phyloP scores from a whole-genome alignment of 1,140 invertebrate genomes.

The Wiebesia pumilae region DNA sequence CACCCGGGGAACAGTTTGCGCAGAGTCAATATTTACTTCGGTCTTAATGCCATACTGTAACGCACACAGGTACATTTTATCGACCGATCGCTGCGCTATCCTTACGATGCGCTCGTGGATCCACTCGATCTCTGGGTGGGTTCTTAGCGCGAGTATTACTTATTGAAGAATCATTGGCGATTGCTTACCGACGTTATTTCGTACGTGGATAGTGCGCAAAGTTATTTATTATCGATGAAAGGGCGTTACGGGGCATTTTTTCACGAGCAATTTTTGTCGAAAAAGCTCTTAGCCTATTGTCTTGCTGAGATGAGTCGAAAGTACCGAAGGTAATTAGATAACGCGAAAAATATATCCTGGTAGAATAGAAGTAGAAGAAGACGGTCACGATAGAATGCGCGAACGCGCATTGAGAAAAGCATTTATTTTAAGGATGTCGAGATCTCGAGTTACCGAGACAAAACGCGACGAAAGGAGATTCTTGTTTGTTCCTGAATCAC shows the following conservation, averaged over 20 bases:
- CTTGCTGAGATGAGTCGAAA: background rate
- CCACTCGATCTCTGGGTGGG: background rate
- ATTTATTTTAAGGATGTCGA: background rate
- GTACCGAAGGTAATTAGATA: background rate
- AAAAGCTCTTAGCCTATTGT: background rate
- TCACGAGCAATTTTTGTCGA: background rate
- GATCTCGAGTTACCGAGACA: background rate
- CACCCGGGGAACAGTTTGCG: background rate
- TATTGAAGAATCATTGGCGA: background rate
- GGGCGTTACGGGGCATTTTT: background rate
- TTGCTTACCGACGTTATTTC: background rate
- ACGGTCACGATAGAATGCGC: background rate
- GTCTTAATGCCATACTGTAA: background rate
- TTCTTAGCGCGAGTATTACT: background rate
- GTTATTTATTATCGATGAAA: background rate
- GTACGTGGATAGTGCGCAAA: background rate
- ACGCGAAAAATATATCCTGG: background rate
- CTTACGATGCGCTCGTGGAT: background rate
- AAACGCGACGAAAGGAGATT: background rate
- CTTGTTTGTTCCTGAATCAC: background rate
- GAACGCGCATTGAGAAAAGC: background rate
- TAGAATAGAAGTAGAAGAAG: background rate
- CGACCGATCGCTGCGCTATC: background rate
- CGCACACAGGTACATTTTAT: background rate
- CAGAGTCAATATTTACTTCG: conserved; percentile 32